Evolutionary conservation across 1,140 invertebrate species (phyloP).

Genomic region (Neodiprion lecontei): DNA sequence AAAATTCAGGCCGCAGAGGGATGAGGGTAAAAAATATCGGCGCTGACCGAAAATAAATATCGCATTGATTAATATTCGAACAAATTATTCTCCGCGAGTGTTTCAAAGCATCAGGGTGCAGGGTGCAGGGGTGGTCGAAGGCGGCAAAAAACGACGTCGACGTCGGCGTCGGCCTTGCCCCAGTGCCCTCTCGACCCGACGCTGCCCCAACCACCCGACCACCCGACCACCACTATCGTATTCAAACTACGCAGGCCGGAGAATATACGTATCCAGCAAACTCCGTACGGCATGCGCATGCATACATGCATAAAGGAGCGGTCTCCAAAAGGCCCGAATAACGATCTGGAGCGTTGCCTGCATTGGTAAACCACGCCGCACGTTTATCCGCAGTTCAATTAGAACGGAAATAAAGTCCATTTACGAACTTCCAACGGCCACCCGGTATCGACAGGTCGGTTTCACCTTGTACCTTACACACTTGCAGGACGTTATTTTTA

Average conservation of each 20-base stretch:
- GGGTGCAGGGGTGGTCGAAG: neutral
- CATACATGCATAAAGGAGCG: neutral
- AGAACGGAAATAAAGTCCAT: neutral
- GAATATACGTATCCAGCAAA: neutral
- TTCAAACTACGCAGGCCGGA: neutral
- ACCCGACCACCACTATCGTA: too few species aligned
- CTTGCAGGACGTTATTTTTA: conserved; percentile 20
- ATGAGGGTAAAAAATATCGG: neutral
- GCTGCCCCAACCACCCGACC: neutral
- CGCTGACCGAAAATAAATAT: too few species aligned
- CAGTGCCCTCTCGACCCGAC: conserved; percentile 48
- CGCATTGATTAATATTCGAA: too few species aligned
- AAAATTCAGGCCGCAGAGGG: conserved; percentile 9
- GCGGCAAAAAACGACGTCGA: neutral
- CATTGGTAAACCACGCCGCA: neutral
- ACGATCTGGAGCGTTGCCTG: neutral
- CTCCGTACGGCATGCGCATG: neutral
- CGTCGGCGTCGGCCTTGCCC: conserved; percentile 42
- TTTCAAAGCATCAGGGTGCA: too few species aligned
- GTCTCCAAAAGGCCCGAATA: neutral
- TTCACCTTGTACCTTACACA: neutral
- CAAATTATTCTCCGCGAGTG: too few species aligned
- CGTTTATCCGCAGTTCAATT: neutral
- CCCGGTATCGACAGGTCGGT: neutral
- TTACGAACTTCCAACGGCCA: neutral